Evolutionary conservation across 2,797 vertebrate species (phyloP).

Genomic region (Microctenopoma lineatum): DNA sequence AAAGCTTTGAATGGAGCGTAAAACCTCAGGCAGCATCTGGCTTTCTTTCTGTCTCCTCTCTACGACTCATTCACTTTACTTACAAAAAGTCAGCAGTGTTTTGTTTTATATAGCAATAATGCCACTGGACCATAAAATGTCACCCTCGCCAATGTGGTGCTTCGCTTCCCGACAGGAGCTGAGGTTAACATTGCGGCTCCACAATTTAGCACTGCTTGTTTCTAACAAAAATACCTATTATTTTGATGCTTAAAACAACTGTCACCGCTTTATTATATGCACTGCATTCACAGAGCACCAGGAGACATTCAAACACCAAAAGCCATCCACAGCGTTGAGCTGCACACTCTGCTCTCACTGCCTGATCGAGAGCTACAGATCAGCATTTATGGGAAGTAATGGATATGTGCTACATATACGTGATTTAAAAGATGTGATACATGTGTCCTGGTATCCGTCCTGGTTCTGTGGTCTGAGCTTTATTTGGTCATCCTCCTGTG

Average conservation of each 20-base stretch:
- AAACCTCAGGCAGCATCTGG: background rate
- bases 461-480: no score
- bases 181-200: constrained; percentile 52
- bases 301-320: background rate
- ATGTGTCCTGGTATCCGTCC: no score
- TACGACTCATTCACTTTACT: background rate
- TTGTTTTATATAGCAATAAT: constrained; percentile 52
- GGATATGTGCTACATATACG: no score
- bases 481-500: no score
- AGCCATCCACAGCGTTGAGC: background rate
- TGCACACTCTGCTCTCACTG: background rate
- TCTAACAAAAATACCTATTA: constrained; percentile 38
- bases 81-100: constrained; percentile 52
- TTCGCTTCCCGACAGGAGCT: constrained; percentile 33
- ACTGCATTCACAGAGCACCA: constrained; percentile 2
- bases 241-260: constrained; percentile 18
- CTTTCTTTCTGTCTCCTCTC: constrained; percentile 8
- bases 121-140: constrained; percentile 63
- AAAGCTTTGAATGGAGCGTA: constrained; percentile 4
- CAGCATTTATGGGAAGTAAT: no score
- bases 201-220: constrained; percentile 41
- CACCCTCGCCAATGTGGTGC: constrained; percentile 41
- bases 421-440: no score
- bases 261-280: constrained; percentile 6
- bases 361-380: no score